Base-by-base conservation (phyloP, 2,113 vertebrate genomes). In the Microcebus jonahi region DNA sequence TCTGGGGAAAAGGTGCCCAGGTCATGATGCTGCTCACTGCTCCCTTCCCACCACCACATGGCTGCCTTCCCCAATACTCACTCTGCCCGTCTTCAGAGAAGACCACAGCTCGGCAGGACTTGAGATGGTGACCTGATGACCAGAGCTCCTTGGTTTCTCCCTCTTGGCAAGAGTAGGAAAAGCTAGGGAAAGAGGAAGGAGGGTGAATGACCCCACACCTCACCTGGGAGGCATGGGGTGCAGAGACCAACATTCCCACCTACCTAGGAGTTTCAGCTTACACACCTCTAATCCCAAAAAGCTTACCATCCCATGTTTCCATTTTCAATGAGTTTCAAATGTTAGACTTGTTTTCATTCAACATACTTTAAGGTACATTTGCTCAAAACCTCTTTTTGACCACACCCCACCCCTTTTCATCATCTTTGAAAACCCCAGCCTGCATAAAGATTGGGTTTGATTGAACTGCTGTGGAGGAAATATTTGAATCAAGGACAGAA, bases 71-170 rank as follows among this genome's bases (percentile, higher is more conserved):
- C 79, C 18, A 65, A 0, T 50, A 98, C 99, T 99, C 90, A 99
- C 99, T 99, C 57, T 98, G 98, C 13, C 99, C 99, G 88, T 99
- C 99, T 25, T 92, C 98, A 42, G 99, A 99, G 98, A 99, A 99
- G 42, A 98, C 98, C 21, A 99, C 98, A 48, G 99, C 99, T 83
- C 99, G 98, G 98, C 99, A 99, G 48, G 99, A 99, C 98, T 99
- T 99, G 63, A 99, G 98, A 97, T 99, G 99, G 98, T 99, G 99
- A 0, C 99, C 99, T 18, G 99, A 99, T 0, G 99, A 99, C 99
- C 99, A 99, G 59, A 99, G 98, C 97, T 99, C 99, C 90, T 98
- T 98, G 96, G 98, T 99, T 97, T 98, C 98, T 4, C 99, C 99
- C 92, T 99, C 99, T 68, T 98, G 98, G 97, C 99, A 99, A 3